Evolutionary conservation across 2,797 vertebrate species (phyloP).

Genomic region (Taeniopygia guttata): DNA sequence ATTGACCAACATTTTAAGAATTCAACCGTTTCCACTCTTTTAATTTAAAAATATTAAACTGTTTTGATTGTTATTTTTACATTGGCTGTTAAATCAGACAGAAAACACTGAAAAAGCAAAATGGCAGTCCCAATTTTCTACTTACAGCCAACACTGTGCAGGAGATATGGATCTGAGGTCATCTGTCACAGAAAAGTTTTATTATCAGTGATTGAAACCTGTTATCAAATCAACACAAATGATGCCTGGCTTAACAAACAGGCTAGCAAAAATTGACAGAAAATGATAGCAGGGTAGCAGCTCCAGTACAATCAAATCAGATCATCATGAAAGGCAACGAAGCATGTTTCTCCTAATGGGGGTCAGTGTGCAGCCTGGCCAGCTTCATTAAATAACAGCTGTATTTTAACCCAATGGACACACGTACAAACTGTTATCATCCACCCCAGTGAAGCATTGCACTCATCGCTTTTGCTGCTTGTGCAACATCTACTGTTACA

Average conservation of each 20-base stretch:
- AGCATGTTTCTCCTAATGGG: neutral
- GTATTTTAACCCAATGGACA: neutral
- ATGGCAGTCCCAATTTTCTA: neutral
- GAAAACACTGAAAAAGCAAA: neutral
- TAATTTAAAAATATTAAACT: neutral
- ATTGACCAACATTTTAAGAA: neutral
- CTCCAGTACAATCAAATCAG: conserved; percentile 36
- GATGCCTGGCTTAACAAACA: conserved; percentile 28
- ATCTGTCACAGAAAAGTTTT: conserved; percentile 12
- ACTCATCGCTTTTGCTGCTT: accelerated
- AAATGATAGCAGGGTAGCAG: neutral
- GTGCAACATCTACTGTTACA: neutral
- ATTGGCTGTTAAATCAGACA: neutral
- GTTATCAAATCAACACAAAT: conserved; percentile 40
- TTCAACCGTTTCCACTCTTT: neutral
- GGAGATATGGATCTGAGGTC: neutral
- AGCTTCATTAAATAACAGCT: conserved; percentile 10
- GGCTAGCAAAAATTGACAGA: conserved; percentile 20
- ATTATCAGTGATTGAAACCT: conserved; percentile 40
- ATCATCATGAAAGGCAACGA: neutral
- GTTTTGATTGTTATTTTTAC: neutral
- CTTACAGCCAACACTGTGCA: neutral
- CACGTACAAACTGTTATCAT: neutral
- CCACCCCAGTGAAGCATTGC: neutral
- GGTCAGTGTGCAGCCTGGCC: neutral